Evolutionary conservation across 2,797 vertebrate species (phyloP).

Genomic region (Sciaenops ocellatus): DNA sequence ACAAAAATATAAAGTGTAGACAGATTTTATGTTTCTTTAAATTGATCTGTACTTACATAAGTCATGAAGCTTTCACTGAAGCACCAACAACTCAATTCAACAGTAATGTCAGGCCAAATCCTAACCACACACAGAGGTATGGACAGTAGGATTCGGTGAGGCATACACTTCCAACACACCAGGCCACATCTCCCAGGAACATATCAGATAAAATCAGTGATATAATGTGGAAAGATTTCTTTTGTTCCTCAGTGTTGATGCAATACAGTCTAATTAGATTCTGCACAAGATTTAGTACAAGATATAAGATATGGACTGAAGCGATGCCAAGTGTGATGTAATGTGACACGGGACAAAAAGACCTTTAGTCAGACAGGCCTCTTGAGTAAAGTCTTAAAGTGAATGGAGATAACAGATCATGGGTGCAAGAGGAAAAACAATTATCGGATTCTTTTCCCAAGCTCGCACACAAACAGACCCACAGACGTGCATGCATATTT

Average conservation of each 20-base stretch:
- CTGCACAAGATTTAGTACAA: slow-evolving; percentile 22
- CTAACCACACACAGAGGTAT: slow-evolving; percentile 39
- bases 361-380: slow-evolving; percentile 22
- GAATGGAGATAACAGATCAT: slow-evolving; percentile 21
- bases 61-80: slow-evolving; percentile 62
- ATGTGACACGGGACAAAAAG: slow-evolving; percentile 31
- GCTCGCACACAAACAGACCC: slow-evolving; percentile 9
- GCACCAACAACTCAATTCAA: slow-evolving; percentile 58
- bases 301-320: slow-evolving; percentile 42
- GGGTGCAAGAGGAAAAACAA: slow-evolving; percentile 17
- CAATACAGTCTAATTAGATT: slow-evolving; percentile 34
- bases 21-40: slow-evolving; percentile 74
- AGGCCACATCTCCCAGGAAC: slow-evolving; percentile 38
- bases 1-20: slow-evolving; percentile 87
- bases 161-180: slow-evolving; percentile 35
- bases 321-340: slow-evolving; percentile 52
- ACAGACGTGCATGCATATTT: slow-evolving; percentile 15
- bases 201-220: slow-evolving; percentile 45
- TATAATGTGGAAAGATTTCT: slow-evolving; percentile 26
- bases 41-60: slow-evolving; percentile 63
- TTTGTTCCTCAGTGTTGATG: slow-evolving; percentile 42
- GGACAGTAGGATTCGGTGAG: slow-evolving; percentile 39
- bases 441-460: slow-evolving; percentile 13
- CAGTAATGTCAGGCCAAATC: slow-evolving; percentile 56
- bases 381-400: slow-evolving; percentile 22